Base-by-base conservation (phyloP, 2,797 vertebrate genomes). In the Calcarius lapponicus region DNA sequence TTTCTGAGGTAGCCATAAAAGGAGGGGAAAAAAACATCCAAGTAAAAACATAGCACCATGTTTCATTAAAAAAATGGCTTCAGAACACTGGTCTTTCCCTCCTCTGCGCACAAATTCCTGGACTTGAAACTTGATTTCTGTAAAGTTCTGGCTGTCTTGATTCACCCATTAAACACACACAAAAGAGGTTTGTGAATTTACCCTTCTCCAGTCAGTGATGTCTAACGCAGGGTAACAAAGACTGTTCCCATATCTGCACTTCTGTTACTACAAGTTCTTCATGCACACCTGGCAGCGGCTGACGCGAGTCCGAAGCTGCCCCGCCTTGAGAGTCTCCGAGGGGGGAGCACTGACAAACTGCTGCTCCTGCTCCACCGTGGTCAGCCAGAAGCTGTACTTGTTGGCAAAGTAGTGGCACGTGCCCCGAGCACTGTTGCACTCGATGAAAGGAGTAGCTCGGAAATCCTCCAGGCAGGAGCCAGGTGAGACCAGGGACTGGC, bases 361-460 rank as follows among this genome's bases (percentile, higher is more conserved):
- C 87, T 96, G 97, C 7, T 79, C 95, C 78, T 97, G 97, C 17
- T 99, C 98, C 43, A 99, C 98, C 0, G 98, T 99, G 3, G 98
- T 99, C 90, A 99, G 98, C 99, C 99, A 99, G 98, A 99, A 99
- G 97, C 99, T 99, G 98, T 98, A 99, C 88, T 99, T 99, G 96
- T 99, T 99, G 94, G 98, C 98, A 28, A 99, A 99, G 97, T 99
- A 99, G 90, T 99, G 99, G 97, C 99, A 99, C 1, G 98, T 98
- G 24, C 99, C 99, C 34, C 98, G 98, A 29, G 98, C 98, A 0
- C 99, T 99, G 2, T 98, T 99, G 98, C 99, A 99, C 95, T 99
- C 99, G 4, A 99, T 99, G 98, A 99, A 99, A 0, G 99, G 99
- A 11, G 99, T 99, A 1, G 99, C 98, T 4, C 99, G 98, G 97